phyloP scores from a whole-genome alignment of 1,140 invertebrate genomes.

The Tribolium madens region DNA sequence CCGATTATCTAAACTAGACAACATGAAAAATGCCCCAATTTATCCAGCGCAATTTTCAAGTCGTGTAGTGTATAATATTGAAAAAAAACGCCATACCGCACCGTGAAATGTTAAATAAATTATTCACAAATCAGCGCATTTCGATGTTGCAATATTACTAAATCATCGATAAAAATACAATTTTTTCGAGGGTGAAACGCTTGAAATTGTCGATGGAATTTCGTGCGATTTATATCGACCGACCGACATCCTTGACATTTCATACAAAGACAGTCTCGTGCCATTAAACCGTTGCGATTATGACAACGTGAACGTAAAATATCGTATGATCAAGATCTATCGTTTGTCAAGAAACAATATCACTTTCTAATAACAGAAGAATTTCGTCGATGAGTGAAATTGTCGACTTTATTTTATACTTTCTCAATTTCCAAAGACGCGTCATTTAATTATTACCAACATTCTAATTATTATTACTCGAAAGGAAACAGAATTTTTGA shows the following conservation, averaged over 20 bases:
- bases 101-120: too few relatives aligned
- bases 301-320: background rate
- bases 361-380: background rate
- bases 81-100: too few relatives aligned
- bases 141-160: too few relatives aligned
- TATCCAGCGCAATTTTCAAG: too few relatives aligned
- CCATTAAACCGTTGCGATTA: slow-evolving; percentile 9
- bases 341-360: background rate
- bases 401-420: background rate
- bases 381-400: background rate
- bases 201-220: background rate
- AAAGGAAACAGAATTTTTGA: too few relatives aligned
- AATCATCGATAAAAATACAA: too few relatives aligned
- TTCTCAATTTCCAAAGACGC: background rate
- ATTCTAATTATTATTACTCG: background rate
- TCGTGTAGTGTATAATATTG: too few relatives aligned
- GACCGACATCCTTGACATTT: slow-evolving; percentile 22
- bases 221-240: background rate
- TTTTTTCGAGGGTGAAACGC: too few relatives aligned
- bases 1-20: too few relatives aligned
- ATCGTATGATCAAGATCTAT: background rate
- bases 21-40: too few relatives aligned
- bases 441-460: background rate
- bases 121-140: too few relatives aligned
- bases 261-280: slow-evolving; percentile 21